Conservation (phyloP, 2,113 vertebrate genomes). For the Trichechus manatus region DNA sequence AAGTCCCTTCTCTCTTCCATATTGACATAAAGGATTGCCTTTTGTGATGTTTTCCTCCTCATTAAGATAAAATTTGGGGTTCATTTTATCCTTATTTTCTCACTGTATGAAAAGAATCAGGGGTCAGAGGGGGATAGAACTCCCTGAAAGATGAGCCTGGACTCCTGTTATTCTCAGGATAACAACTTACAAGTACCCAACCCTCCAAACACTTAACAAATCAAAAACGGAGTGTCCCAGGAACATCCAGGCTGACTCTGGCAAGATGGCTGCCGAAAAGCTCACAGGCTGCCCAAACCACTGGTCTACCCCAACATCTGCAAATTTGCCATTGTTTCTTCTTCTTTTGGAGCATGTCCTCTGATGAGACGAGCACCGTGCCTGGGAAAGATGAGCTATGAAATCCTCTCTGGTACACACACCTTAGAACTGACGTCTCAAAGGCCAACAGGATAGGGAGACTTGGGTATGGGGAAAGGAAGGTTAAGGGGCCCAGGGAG, state of each 20-base stretch:
- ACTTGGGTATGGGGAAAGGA: not conserved
- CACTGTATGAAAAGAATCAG: not conserved
- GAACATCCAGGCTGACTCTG: not conserved
- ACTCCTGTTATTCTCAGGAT: not conserved
- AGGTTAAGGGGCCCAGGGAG: not conserved
- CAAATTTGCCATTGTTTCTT: not conserved
- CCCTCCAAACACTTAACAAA: not conserved
- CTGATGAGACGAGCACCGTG: not conserved
- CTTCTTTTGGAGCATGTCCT: not conserved
- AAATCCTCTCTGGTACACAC: not conserved
- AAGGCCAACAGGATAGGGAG: not conserved
- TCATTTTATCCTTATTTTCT: not conserved
- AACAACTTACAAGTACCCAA: not conserved
- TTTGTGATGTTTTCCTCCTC: not conserved
- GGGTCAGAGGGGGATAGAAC: accelerated
- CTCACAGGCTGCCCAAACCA: not conserved
- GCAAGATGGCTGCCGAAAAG: not conserved
- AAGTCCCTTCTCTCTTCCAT: not conserved
- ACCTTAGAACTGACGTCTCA: not conserved
- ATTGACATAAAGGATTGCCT: not conserved
- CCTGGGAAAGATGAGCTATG: not conserved
- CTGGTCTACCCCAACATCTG: accelerated
- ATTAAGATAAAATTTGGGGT: not conserved
- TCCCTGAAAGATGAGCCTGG: not conserved
- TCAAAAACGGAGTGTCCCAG: not conserved